Evolutionary conservation across 2,888 invertebrate genomes (phyloP).

Genomic region (Mycogona germanica): DNA sequence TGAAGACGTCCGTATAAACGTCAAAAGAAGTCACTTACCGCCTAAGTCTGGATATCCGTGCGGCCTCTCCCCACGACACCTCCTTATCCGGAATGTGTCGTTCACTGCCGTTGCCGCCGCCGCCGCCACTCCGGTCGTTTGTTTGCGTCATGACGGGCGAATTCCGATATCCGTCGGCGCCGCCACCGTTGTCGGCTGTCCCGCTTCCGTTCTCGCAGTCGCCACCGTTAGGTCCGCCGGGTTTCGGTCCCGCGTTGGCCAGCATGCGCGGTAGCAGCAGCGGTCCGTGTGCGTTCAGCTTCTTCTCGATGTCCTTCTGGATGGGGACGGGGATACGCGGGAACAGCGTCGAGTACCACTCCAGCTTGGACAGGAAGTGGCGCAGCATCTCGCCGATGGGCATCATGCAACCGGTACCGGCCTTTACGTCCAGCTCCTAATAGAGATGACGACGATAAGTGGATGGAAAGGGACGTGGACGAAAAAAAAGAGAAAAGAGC

Average conservation of each 20-base stretch:
- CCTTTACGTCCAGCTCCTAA: slow-evolving; percentile 91
- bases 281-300: slow-evolving; percentile 37
- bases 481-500: slow-evolving; percentile 5
- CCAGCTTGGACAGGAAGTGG: slow-evolving; percentile 86
- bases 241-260: slow-evolving; percentile 21
- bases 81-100: slow-evolving; percentile 22
- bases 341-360: slow-evolving; percentile 98
- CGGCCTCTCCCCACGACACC: slow-evolving; percentile 22
- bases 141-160: background rate
- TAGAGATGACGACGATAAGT: slow-evolving; percentile 24
- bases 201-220: slow-evolving; percentile 26
- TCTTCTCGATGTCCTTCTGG: slow-evolving; percentile 73
- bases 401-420: slow-evolving; percentile 89
- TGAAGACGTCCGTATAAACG: no score
- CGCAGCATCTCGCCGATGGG: slow-evolving; percentile 85
- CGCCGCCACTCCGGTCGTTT: no score
- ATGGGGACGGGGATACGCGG: slow-evolving; percentile 98
- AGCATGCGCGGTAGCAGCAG: slow-evolving; percentile 42
- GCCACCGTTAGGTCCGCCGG: slow-evolving; percentile 25
- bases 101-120: background rate
- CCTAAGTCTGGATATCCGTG: slow-evolving; percentile 17
- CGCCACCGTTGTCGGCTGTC: slow-evolving; percentile 14
- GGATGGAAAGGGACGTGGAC: background rate
- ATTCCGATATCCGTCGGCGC: background rate
- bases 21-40: slow-evolving; percentile 15